Base-by-base conservation (phyloP, 2,797 vertebrate genomes). In the Gymnoscopelus microlampas region DNA sequence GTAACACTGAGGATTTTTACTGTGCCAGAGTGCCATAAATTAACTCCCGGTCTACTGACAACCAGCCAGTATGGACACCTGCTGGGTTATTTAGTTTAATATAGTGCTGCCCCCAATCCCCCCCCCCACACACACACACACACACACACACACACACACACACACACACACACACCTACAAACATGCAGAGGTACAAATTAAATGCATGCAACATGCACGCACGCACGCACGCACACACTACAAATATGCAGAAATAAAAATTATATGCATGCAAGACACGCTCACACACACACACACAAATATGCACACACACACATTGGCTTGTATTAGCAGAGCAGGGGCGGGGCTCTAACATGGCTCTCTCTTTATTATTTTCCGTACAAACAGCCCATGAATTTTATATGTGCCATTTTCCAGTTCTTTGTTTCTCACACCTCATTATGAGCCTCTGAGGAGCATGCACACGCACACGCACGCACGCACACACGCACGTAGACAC, bases 361-460 rank as follows among this genome's bases (percentile, higher is more conserved):
- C 80, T 65, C 12, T 39, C 64, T 32, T 79, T 81, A 80, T 86
- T 88, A 81, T 83, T 79, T 81, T 73, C 81, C 66, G 68, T 74
- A 74, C 77, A 69, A 73, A 62, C 70, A 81, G 63, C 56, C 63
- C 54, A 76, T 85, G 77, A 80, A 86, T 89, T 78, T 79, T 77
- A 82, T 66, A 85, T 78, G 74, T 59, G 68, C 68, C 71, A 63
- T 70, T 85, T 71, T 44, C 72, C 71, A 64, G 51, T 6, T 61
- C 74, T 62, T 72, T 61, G 59, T 9, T 76, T 61, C 70, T 26
- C 53, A 53, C 50, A 32, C 54, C 53, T 74, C 73, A 71, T 83
- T 71, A 71, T 19, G 47, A 13, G 70, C 77, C 75, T 74, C 57
- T 68, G 73, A 76, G 67, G 47, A 50, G 57, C 39, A 48, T 2